These are phyloP conservation scores for Lordiphosa collinella DNA, from an alignment of 1,140 invertebrate species.

Conservation along the genomic window DNA sequence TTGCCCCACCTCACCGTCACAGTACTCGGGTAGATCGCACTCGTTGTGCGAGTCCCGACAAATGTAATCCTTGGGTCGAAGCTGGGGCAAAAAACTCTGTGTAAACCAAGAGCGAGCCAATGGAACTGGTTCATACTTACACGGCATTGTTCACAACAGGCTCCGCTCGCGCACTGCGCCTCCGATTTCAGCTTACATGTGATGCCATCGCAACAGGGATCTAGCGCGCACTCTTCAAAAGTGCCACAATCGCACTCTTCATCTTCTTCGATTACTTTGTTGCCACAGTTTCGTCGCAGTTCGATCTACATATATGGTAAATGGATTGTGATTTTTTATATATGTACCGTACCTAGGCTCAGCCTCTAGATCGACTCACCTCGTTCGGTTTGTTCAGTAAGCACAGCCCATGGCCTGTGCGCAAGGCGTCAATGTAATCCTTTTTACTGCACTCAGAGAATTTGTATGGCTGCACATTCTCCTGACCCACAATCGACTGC, in stretches of 20 bases:
- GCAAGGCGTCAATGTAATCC: constrained; percentile 90
- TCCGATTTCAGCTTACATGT: constrained; percentile 95
- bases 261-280: constrained; percentile 95
- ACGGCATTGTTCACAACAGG: constrained; percentile 94
- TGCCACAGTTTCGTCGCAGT: constrained; percentile 91
- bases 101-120: not conserved
- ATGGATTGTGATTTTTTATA: not conserved
- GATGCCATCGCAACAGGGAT: constrained; percentile 97
- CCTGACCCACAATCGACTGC: constrained; percentile 92
- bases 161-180: constrained; percentile 93
- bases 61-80: constrained; percentile 86
- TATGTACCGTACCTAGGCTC: not conserved
- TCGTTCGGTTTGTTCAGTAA: constrained; percentile 95
- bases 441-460: constrained; percentile 93
- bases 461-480: constrained; percentile 96
- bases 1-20: constrained; percentile 90
- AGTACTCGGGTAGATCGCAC: constrained; percentile 96
- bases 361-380: constrained; percentile 80
- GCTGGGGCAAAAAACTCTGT: constrained; percentile 80
- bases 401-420: constrained; percentile 90
- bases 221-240: constrained; percentile 91
- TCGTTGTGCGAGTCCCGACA: constrained; percentile 93
- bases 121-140: constrained; percentile 81
- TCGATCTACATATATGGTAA: constrained; percentile 81
- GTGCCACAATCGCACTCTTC: constrained; percentile 96